Evolutionary conservation across 2,113 vertebrate genomes (phyloP).

Genomic region (Thymallus thymallus): DNA sequence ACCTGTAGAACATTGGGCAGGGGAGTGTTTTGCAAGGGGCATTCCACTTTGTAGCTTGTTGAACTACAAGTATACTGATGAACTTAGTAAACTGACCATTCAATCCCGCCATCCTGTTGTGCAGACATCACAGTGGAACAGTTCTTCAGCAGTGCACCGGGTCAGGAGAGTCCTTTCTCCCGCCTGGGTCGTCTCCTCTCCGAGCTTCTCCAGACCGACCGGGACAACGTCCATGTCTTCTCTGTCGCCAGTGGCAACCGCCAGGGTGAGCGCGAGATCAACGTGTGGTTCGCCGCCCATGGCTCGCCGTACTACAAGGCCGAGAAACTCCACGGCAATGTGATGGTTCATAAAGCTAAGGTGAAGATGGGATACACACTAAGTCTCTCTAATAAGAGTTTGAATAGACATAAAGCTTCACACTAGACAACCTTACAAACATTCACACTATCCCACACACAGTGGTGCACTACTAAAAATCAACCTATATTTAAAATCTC

Average conservation of each 20-base stretch:
- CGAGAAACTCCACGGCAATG: slow-evolving; percentile 82
- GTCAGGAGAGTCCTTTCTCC: slow-evolving; percentile 72
- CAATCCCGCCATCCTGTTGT: too few relatives aligned
- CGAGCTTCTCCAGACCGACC: slow-evolving; percentile 70
- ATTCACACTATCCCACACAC: slow-evolving; percentile 21
- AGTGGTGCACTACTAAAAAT: slow-evolving; percentile 2
- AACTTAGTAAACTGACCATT: too few relatives aligned
- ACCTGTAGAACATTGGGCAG: too few relatives aligned
- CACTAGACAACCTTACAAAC: background rate
- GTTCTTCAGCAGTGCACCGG: slow-evolving; percentile 70
- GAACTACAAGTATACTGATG: too few relatives aligned
- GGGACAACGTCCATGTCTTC: slow-evolving; percentile 79
- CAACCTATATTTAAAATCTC: background rate
- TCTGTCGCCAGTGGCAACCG: slow-evolving; percentile 69
- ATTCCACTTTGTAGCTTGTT: too few relatives aligned
- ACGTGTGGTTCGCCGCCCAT: slow-evolving; percentile 80
- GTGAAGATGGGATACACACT: slow-evolving; percentile 53
- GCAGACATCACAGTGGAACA: slow-evolving; percentile 79
- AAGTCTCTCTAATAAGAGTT: background rate
- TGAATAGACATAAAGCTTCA: slow-evolving; percentile 9
- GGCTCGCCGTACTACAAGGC: slow-evolving; percentile 77
- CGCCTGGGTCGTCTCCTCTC: slow-evolving; percentile 73
- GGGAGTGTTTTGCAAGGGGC: too few relatives aligned
- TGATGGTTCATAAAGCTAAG: slow-evolving; percentile 75
- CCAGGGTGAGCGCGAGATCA: slow-evolving; percentile 55